phyloP scores from a whole-genome alignment of 2,113 vertebrate species.

The Microcebus tavaratra region DNA sequence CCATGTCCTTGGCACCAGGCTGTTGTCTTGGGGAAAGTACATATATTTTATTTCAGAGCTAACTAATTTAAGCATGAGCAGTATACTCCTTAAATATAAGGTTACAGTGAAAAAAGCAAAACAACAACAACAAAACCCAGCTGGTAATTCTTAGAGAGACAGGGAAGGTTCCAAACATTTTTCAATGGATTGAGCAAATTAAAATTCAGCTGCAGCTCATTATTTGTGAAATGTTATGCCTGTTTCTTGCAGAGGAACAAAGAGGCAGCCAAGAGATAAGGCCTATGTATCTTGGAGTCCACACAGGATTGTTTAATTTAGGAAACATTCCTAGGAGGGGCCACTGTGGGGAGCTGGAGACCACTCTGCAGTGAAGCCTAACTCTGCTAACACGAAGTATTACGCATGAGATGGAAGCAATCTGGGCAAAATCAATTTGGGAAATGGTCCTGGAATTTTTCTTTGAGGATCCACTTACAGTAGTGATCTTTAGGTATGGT shows the following conservation, averaged over 20 bases:
- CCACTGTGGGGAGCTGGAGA: slow-evolving; percentile 84
- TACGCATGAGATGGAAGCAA: neutral
- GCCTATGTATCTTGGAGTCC: neutral
- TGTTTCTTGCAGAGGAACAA: slow-evolving; percentile 69
- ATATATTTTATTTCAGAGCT: slow-evolving; percentile 12
- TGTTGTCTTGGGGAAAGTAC: neutral
- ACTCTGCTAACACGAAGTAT: neutral
- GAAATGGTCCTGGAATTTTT: slow-evolving; percentile 17
- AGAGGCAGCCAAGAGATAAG: slow-evolving; percentile 22
- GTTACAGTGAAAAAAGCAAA: neutral
- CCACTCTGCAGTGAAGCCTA: slow-evolving; percentile 50
- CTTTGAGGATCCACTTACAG: neutral
- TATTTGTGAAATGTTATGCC: slow-evolving; percentile 68
- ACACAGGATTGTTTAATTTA: slow-evolving; percentile 39
- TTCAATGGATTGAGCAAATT: slow-evolving; percentile 12
- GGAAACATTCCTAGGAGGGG: slow-evolving; percentile 71
- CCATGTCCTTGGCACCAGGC: neutral
- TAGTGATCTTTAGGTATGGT: neutral
- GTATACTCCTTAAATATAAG: neutral
- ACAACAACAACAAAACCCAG: neutral
- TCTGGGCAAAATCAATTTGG: neutral
- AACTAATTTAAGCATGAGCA: neutral
- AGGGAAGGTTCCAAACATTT: neutral
- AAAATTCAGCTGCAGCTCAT: slow-evolving; percentile 61
- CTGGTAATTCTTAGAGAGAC: slow-evolving; percentile 4